Percentiles rank a stretch among this genome's conserved stretches.
These are phyloP conservation scores for Hydroisotoma schaefferi DNA, from an alignment of 2,888 invertebrate genomes.

Conservation along the genomic window DNA sequence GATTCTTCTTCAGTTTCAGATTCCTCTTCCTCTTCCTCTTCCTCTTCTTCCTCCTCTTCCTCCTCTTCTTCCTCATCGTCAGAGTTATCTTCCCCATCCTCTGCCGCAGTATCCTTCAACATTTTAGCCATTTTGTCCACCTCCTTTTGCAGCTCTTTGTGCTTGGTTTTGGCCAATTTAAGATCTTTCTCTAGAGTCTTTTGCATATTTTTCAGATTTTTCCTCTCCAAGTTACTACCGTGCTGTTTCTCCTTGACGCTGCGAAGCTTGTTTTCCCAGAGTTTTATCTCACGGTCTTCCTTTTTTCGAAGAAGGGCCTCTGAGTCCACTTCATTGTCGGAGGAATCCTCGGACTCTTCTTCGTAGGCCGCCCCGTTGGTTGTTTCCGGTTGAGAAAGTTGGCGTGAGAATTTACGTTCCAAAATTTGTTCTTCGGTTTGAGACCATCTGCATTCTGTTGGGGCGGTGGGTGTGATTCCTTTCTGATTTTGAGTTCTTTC, in stretches of 20 bases:
- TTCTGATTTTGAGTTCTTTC: conserved; percentile 61
- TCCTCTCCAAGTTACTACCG: conserved; percentile 73
- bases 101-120: conserved; percentile 75
- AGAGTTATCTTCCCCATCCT: conserved; percentile 61
- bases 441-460: conserved; percentile 43
- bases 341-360: conserved; percentile 28
- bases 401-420: conserved; percentile 36
- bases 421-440: conserved; percentile 46
- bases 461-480: conserved; percentile 35
- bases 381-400: conserved; percentile 56
- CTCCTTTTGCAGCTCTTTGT: conserved; percentile 45
- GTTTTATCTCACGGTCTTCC: conserved; percentile 66
- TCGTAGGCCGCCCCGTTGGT: conserved; percentile 56
- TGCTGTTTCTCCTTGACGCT: conserved; percentile 61
- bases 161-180: conserved; percentile 62
- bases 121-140: conserved; percentile 73
- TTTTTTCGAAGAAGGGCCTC: conserved; percentile 58
- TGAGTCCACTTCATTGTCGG: conserved; percentile 59
- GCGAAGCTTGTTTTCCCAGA: conserved; percentile 58
- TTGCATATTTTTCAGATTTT: conserved; percentile 72
- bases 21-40: conserved; percentile 50
- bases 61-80: conserved; percentile 42
- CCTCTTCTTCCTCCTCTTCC: conserved; percentile 33
- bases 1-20: conserved; percentile 54
- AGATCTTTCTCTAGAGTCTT: conserved; percentile 71